Evolutionary conservation across 64 coral and sea anemone species (phyloP).

Genomic region (Acropora yongei): DNA sequence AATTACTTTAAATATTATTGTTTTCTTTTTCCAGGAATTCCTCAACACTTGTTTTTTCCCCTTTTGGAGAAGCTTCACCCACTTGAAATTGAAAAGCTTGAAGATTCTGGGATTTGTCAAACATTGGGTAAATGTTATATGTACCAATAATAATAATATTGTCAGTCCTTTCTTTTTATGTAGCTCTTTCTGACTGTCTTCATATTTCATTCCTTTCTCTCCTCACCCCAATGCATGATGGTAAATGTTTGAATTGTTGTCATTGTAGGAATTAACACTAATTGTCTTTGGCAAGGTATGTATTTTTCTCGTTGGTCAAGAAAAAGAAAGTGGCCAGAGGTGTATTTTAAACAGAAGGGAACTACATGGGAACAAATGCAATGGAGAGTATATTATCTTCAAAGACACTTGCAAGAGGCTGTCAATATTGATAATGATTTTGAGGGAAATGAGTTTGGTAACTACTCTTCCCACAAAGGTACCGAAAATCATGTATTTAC

Average conservation of each 20-base stretch:
- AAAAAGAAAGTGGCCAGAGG: conserved; percentile 63
- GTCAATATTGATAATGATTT: conserved; percentile 14
- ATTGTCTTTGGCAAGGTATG: conserved; percentile 40
- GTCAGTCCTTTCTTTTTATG: too few species aligned
- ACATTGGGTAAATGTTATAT: neutral
- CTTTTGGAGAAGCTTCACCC: conserved; percentile 25
- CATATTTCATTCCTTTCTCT: too few species aligned
- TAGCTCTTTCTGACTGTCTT: too few species aligned
- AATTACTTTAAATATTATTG: neutral
- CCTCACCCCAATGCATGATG: too few species aligned
- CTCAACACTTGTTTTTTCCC: neutral
- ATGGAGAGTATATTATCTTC: conserved; percentile 57
- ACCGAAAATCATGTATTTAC: neutral
- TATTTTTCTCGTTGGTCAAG: conserved; percentile 45
- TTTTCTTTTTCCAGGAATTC: conserved; percentile 6
- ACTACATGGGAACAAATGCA: conserved; percentile 2
- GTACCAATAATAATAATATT: neutral
- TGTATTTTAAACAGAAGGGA: conserved; percentile 49
- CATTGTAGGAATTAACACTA: conserved; percentile 55
- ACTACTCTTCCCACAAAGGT: neutral
- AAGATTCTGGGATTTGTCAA: conserved; percentile 8
- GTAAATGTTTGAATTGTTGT: neutral
- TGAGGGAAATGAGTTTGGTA: neutral
- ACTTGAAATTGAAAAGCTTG: conserved; percentile 38
- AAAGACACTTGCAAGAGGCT: conserved; percentile 58